A percentile compares a stretch with the other conserved stretches of the same genome.
Conservation (phyloP, 2,113 vertebrate species). For the Crocuta crocuta region DNA sequence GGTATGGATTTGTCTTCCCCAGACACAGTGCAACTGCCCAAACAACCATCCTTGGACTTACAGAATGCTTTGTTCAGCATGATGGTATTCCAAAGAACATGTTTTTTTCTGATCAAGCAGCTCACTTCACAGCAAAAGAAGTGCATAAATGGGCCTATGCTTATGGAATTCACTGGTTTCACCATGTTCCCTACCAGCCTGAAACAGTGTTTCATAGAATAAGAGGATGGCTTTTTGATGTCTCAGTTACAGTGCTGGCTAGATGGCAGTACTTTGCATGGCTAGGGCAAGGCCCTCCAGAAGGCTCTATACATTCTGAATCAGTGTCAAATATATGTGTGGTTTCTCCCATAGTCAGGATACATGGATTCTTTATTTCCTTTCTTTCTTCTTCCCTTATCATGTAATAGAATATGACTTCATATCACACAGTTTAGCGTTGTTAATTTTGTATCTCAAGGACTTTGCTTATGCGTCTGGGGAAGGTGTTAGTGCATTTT, state of each 20-base stretch:
- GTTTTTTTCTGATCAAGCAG: not conserved
- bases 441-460: not conserved
- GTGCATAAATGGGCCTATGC: not conserved
- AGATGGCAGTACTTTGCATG: not conserved
- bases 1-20: not conserved
- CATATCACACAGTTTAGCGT: not conserved
- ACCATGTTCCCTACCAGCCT: not conserved
- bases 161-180: not conserved
- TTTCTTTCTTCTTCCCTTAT: not conserved
- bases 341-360: not conserved
- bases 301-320: not conserved
- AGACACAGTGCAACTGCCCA: not conserved
- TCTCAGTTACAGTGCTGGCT: not conserved
- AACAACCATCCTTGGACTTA: not conserved
- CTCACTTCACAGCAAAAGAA: not conserved
- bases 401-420: not conserved
- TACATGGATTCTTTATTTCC: not conserved
- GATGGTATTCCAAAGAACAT: not conserved
- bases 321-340: not conserved
- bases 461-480: not conserved
- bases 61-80: not conserved
- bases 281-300: not conserved
- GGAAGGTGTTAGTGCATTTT: not conserved
- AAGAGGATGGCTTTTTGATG: not conserved
- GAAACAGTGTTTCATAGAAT: not conserved